Evolutionary conservation across 2,888 invertebrate species (phyloP), one percentile per base, ranked within the genome.

Genomic region (Zygaena filipendulae): DNA sequence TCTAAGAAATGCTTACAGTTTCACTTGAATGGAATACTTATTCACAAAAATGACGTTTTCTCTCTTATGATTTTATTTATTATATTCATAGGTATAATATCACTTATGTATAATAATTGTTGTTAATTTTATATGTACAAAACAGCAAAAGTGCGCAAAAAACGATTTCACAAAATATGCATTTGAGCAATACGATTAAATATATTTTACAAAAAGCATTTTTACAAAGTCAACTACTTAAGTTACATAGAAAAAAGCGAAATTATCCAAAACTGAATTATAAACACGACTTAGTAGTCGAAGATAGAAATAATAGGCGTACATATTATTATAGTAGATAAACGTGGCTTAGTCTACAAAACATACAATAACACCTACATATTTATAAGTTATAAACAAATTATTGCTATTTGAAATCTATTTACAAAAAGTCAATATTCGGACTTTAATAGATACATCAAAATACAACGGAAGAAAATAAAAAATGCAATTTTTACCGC

Each of bases 111-210:
- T 53, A 55, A 55, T 54, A 51, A 49, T 45, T n/a, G n/a, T n/a
- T n/a, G n/a, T n/a, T n/a, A n/a, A n/a, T 53, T 50, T 59, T 59
- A 50, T 71, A 74, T 72, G 59, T 72, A 74, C 69, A 74, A 56
- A 63, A 62, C 60, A 75, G 75, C 75, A 72, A 75, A 63, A 75
- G 77, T 77, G 77, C 77, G 66, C 72, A 74, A 72, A 68, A 74
- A 75, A 74, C 67, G 66, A 68, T 64, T 60, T 77, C 77, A 77
- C 70, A 77, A 77, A 77, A 77, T 77, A 77, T 74, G 71, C 75
- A 70, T 75, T 77, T 77, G 77, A 77, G 77, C 77, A 77, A 74
- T 72, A 75, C 60, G 55, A 69, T 69, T 67, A 47, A 66, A 61
- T 68, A 62, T 70, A 70, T 74, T n/a, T 69, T 74, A 72, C 69